Conservation (phyloP, 2,888 invertebrate genomes). For the Tethea ocularis region DNA sequence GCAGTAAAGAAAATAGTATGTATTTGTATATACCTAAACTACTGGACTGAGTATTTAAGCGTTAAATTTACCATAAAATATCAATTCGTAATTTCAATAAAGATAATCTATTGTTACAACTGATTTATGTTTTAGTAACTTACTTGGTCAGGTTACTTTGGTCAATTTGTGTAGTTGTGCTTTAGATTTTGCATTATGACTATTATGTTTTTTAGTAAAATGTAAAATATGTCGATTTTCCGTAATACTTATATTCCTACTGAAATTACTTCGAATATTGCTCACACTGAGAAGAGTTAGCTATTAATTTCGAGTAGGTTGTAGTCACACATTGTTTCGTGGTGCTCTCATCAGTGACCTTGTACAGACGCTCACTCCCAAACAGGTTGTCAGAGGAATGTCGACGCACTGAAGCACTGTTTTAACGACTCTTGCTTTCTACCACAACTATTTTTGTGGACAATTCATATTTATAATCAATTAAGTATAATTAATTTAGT, state of each 20-base stretch:
- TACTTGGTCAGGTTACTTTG: too few relatives aligned
- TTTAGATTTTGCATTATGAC: too few relatives aligned
- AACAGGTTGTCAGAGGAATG: conserved; percentile 67
- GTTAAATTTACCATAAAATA: conserved; percentile 5
- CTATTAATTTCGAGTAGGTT: conserved; percentile 23
- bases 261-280: neutral
- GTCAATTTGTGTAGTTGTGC: too few relatives aligned
- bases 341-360: conserved; percentile 67
- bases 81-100: neutral
- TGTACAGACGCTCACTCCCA: conserved; percentile 62
- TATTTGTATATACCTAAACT: neutral
- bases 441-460: conserved; percentile 26
- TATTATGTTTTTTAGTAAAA: too few relatives aligned
- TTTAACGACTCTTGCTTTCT: conserved; percentile 56
- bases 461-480: neutral
- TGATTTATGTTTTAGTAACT: too few relatives aligned
- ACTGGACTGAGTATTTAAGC: neutral
- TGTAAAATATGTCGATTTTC: neutral
- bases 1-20: neutral
- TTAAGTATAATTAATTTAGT: neutral
- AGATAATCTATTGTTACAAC: conserved; percentile 1
- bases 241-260: neutral
- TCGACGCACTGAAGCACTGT: conserved; percentile 29
- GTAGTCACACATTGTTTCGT: conserved; percentile 36
- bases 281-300: neutral